A percentile compares a stretch with the other conserved stretches of the same genome.
Conservation (phyloP, 2,113 vertebrate species). For the Paralichthys olivaceus region DNA sequence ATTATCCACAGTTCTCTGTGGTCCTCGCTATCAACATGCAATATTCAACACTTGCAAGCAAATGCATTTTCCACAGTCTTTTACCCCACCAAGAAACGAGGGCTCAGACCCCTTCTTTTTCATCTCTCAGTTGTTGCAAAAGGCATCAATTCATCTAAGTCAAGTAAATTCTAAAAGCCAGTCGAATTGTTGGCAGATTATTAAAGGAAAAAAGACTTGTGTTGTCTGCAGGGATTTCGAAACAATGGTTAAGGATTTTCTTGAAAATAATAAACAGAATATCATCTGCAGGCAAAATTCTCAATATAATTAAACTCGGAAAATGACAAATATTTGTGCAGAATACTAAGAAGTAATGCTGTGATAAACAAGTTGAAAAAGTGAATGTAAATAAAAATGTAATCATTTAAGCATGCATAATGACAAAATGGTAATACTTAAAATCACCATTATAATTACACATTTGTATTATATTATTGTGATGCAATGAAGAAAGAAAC, state of each 20-base stretch:
- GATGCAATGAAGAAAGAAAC: background rate
- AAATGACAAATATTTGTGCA: conserved; percentile 6
- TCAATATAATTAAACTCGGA: background rate
- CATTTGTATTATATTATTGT: background rate
- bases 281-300: background rate
- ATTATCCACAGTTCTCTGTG: conserved; percentile 7
- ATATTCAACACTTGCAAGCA: background rate
- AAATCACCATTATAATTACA: background rate
- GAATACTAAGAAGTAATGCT: background rate
- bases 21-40: conserved; percentile 8
- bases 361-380: background rate
- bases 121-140: too few species aligned
- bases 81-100: too few species aligned
- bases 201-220: too few species aligned
- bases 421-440: background rate
- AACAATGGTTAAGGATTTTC: too few species aligned
- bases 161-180: too few species aligned
- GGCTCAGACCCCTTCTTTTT: too few species aligned
- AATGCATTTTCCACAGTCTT: background rate
- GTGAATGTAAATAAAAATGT: background rate
- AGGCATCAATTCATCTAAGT: too few species aligned
- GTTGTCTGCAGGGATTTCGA: too few species aligned
- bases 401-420: too few species aligned
- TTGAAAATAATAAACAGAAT: background rate
- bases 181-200: too few species aligned